These are phyloP conservation scores for Eilema caniola DNA, from an alignment of 2,888 invertebrate genomes.

Conservation along the genomic window DNA sequence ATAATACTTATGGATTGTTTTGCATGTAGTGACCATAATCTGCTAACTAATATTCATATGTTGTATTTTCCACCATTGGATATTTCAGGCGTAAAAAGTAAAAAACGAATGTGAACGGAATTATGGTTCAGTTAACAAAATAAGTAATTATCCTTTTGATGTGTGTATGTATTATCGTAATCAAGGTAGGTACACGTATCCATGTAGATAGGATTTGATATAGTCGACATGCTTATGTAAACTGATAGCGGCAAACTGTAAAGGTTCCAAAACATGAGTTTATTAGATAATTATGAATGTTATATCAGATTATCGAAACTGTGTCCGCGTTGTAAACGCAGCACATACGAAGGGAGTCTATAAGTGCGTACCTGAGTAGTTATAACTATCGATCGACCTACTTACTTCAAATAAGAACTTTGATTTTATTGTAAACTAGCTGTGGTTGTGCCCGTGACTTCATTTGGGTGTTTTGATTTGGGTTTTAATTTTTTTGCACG, in stretches of 20 bases:
- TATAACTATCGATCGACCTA: constrained; percentile 31
- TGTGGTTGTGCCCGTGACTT: no score
- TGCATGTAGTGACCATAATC: no score
- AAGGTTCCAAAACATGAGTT: constrained; percentile 82
- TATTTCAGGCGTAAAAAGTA: background rate
- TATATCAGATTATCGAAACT: constrained; percentile 76
- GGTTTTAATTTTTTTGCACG: no score
- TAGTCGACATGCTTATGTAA: constrained; percentile 72
- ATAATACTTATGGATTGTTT: no score
- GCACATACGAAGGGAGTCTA: constrained; percentile 55
- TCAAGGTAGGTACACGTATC: constrained; percentile 59
- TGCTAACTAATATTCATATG: no score
- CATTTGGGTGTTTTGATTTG: no score
- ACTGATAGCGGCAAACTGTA: constrained; percentile 81
- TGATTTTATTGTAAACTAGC: background rate
- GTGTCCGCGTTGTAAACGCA: constrained; percentile 66
- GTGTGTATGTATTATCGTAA: constrained; percentile 58
- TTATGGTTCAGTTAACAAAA: constrained; percentile 20
- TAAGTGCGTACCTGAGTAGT: constrained; percentile 45
- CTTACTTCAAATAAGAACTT: constrained; percentile 21
- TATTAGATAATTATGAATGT: constrained; percentile 81
- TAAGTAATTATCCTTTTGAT: constrained; percentile 30
- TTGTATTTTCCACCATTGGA: no score
- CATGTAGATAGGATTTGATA: constrained; percentile 71
- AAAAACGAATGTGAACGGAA: background rate